phyloP scores from a whole-genome alignment of 2,797 vertebrate genomes.

The Typhlichthys eigenmanni region DNA sequence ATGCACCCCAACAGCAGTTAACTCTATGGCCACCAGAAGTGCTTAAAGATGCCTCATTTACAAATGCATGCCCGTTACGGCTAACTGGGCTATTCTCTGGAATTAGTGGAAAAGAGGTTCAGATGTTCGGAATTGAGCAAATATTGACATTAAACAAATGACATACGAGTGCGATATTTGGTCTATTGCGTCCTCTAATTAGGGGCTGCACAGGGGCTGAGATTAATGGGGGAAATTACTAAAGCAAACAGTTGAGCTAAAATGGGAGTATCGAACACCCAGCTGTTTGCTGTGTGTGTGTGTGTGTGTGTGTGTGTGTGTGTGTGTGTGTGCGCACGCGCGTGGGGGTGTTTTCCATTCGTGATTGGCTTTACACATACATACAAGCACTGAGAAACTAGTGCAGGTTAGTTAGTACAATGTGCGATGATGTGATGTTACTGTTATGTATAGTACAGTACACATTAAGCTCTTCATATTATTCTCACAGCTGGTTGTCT shows the following conservation, averaged over 20 bases:
- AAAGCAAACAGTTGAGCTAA: slow-evolving; percentile 47
- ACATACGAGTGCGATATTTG: slow-evolving; percentile 30
- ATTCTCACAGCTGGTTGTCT: slow-evolving; percentile 52
- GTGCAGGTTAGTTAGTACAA: no score
- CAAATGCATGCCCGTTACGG: slow-evolving; percentile 16
- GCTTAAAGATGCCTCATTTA: slow-evolving; percentile 32
- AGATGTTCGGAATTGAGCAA: slow-evolving; percentile 17
- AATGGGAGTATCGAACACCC: slow-evolving; percentile 32
- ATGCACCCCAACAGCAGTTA: slow-evolving; percentile 33
- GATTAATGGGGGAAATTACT: slow-evolving; percentile 34
- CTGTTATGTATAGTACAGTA: no score
- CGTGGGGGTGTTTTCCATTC: slow-evolving; percentile 9
- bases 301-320: slow-evolving; percentile 28
- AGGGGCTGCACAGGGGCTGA: slow-evolving; percentile 42
- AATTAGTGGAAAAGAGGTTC: slow-evolving; percentile 28
- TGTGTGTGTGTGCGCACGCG: slow-evolving; percentile 9
- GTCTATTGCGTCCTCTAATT: slow-evolving; percentile 39
- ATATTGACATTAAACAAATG: slow-evolving; percentile 33
- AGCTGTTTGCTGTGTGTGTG: slow-evolving; percentile 30
- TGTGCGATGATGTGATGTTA: no score
- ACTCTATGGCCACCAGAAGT: slow-evolving; percentile 37
- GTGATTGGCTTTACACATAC: slow-evolving; percentile 2
- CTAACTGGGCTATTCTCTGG: slow-evolving; percentile 29
- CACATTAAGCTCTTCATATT: no score
- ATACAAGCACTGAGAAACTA: no score